A percentile compares a stretch with the other conserved stretches of the same genome.
Evolutionary conservation across 2,113 vertebrate genomes (phyloP).

Genomic region (Ariopsis seemanni): DNA sequence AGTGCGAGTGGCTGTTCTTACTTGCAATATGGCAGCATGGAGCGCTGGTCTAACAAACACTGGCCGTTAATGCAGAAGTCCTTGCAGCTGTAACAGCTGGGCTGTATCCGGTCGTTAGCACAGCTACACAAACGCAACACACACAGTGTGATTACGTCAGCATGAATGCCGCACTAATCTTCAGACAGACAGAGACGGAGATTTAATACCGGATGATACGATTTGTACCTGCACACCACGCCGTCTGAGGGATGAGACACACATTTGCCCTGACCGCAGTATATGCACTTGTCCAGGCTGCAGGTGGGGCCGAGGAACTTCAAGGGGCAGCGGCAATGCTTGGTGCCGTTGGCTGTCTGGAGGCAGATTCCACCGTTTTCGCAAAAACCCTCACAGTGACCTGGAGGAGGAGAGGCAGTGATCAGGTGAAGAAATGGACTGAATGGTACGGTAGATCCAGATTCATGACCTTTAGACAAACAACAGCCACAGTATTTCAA

Average conservation of each 20-base stretch:
- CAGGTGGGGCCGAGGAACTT: conserved; percentile 80
- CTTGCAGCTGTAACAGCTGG: conserved; percentile 84
- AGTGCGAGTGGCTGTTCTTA: conserved; percentile 66
- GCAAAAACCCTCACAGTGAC: conserved; percentile 86
- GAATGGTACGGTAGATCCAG: neutral
- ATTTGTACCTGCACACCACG: conserved; percentile 82
- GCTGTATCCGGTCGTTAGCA: conserved; percentile 75
- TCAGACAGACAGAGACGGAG: neutral
- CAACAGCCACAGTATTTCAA: too few species aligned
- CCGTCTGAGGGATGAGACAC: conserved; percentile 69
- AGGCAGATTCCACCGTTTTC: conserved; percentile 83
- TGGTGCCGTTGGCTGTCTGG: conserved; percentile 74
- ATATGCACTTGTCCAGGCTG: conserved; percentile 83
- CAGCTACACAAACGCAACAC: conserved; percentile 71
- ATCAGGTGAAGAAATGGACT: neutral
- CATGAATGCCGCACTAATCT: neutral
- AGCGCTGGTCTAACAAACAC: conserved; percentile 79
- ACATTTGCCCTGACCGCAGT: conserved; percentile 87
- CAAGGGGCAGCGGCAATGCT: conserved; percentile 80
- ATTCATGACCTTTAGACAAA: too few species aligned
- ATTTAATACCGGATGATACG: neutral
- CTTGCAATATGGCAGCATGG: conserved; percentile 86
- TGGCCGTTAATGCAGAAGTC: conserved; percentile 84
- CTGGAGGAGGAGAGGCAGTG: conserved; percentile 61
- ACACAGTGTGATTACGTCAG: neutral